These are phyloP conservation scores for Paramacrobiotus metropolitanus DNA, from an alignment of 1,140 invertebrate genomes.

Conservation along the genomic window DNA sequence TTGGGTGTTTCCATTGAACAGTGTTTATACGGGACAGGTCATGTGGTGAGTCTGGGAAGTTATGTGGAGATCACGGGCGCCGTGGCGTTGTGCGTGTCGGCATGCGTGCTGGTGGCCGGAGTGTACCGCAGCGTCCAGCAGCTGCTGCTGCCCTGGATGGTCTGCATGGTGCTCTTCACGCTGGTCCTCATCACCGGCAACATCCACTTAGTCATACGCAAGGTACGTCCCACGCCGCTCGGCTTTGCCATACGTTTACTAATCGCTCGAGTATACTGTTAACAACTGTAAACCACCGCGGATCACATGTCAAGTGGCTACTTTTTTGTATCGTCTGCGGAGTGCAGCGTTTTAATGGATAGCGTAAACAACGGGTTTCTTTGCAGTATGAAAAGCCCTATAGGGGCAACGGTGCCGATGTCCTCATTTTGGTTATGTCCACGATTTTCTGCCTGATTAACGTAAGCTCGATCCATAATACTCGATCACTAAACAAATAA, in stretches of 20 bases:
- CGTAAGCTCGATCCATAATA: not conserved
- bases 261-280: not conserved
- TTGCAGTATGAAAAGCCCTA: too few species aligned
- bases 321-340: too few species aligned
- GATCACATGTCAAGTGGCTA: not conserved
- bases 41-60: not conserved
- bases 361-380: too few species aligned
- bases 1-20: too few species aligned
- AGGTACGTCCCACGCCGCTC: not conserved
- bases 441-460: not conserved
- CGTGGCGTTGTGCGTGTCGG: not conserved
- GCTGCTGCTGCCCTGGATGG: not conserved
- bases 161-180: not conserved
- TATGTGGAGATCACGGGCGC: not conserved
- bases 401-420: not conserved
- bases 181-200: not conserved
- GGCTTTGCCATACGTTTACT: not conserved
- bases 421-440: not conserved
- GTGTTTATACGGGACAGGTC: too few species aligned
- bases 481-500: not conserved
- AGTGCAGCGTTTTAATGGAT: too few species aligned
- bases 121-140: not conserved
- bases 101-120: not conserved
- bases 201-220: not conserved
- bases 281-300: not conserved